These are phyloP conservation scores for Panonychus citri DNA, from an alignment of 1,140 invertebrate species.

Conservation along the genomic window DNA sequence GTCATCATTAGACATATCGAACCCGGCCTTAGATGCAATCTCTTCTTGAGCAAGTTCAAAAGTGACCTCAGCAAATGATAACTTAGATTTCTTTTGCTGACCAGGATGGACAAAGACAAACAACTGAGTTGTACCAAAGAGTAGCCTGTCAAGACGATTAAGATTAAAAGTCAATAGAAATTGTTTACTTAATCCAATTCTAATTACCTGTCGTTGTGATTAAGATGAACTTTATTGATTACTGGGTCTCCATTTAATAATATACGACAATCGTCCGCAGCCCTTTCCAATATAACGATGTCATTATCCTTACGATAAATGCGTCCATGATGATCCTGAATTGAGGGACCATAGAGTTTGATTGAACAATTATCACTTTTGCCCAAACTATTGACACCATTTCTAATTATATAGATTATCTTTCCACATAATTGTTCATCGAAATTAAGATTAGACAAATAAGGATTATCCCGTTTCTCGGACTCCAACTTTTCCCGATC, in stretches of 20 bases:
- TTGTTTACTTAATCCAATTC: not conserved
- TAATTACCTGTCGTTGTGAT: conserved; percentile 32
- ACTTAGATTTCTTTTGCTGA: conserved; percentile 22
- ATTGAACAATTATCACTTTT: conserved; percentile 26
- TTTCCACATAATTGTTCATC: conserved; percentile 33
- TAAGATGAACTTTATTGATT: conserved; percentile 23
- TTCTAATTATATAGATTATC: conserved; percentile 30
- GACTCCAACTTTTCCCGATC: conserved; percentile 21
- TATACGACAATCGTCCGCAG: conserved; percentile 25
- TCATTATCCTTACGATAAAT: conserved; percentile 23
- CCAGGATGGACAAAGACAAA: conserved; percentile 31
- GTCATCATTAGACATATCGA: conserved; percentile 23
- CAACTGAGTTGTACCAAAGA: conserved; percentile 25
- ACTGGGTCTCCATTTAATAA: conserved; percentile 30
- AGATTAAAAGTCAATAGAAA: not conserved
- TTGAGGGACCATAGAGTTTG: conserved; percentile 31
- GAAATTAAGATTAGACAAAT: conserved; percentile 35
- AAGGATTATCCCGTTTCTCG: conserved; percentile 28
- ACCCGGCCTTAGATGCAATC: conserved; percentile 32
- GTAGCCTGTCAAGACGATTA: not conserved
- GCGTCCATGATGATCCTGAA: conserved; percentile 30
- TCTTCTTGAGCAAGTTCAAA: conserved; percentile 35
- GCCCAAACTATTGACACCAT: conserved; percentile 27
- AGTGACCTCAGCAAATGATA: conserved; percentile 24
- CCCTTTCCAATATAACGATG: conserved; percentile 26